Evolutionary conservation across 2,888 invertebrate species (phyloP), one percentile per base, ranked within the genome.

Genomic region (Lasioglossum calceatum): DNA sequence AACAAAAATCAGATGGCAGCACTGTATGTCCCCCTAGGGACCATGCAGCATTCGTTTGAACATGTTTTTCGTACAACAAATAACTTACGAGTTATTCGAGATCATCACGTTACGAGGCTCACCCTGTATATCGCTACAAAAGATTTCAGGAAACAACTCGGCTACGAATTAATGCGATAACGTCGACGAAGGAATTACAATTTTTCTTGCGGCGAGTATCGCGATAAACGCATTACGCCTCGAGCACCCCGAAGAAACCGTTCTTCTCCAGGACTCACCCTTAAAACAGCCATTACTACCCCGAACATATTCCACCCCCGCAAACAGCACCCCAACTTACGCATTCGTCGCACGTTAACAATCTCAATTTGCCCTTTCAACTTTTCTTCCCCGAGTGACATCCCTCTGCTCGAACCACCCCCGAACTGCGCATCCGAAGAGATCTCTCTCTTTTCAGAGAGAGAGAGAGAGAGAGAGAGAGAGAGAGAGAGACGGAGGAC

Each of bases 361-460:
- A 85, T 79, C 54, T 78, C 64, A 76, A 84, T 84, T 84, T 72
- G 79, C 79, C 85, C 27, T 76, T 76, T 50, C 85, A 85, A 79
- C 85, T 72, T 85, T 76, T 54, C 54, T 75, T 73, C 70, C 82
- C 81, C 82, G 82, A 64, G 72, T 71, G 71, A 71, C 39, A n/a
- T 42, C 50, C 58, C 58, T 8, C 70, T 50, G 44, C 47, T n/a
- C 32, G 32, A 32, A 19, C n/a, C 84, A n/a, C 77, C 36, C n/a
- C n/a, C 67, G 54, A 44, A 82, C 84, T 81, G 84, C 82, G 77
- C 84, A 82, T 84, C 42, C 72, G 64, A 84, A 32, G 36, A 36
- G 3, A 36, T 4, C 3, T 36, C 36, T 36, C 36, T 36, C 4
- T 36, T 36, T 7, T 0, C 0, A 39, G 44, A 23, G 70, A n/a